These are phyloP conservation scores for Carcinoscorpius rotundicauda DNA, from an alignment of 1,140 invertebrate species.

Conservation along the genomic window DNA sequence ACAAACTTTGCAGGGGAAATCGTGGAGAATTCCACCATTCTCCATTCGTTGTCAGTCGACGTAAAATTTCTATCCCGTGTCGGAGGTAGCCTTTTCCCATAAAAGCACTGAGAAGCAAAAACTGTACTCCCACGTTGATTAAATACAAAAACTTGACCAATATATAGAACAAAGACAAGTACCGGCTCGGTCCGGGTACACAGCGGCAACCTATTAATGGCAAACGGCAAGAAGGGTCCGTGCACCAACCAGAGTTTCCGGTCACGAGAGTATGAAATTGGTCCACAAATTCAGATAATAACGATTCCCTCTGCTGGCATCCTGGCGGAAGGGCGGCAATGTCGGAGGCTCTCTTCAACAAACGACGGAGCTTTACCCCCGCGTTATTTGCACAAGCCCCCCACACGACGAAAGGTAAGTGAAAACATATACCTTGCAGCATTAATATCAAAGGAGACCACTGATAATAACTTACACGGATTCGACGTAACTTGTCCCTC, in stretches of 20 bases:
- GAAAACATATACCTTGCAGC: constrained; percentile 42
- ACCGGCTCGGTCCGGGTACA: constrained; percentile 31
- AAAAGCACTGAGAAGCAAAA: constrained; percentile 35
- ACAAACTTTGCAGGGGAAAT: constrained; percentile 34
- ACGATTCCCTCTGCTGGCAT: constrained; percentile 33
- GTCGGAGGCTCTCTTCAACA: constrained; percentile 32
- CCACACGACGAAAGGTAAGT: constrained; percentile 43
- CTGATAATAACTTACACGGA: constrained; percentile 41
- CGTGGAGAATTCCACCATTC: constrained; percentile 34
- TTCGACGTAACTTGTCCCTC: constrained; percentile 26
- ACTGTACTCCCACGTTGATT: constrained; percentile 36
- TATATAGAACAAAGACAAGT: constrained; percentile 36
- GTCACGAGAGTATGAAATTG: constrained; percentile 33
- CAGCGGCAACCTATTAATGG: constrained; percentile 25
- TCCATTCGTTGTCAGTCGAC: constrained; percentile 25
- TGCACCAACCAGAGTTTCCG: constrained; percentile 28
- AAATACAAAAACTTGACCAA: constrained; percentile 36
- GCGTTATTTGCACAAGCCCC: constrained; percentile 32
- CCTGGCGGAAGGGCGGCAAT: constrained; percentile 33
- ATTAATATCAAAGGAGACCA: constrained; percentile 44
- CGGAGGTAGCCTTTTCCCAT: constrained; percentile 31
- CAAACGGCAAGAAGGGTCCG: constrained; percentile 29
- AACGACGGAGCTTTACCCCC: constrained; percentile 31
- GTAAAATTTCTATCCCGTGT: constrained; percentile 31
- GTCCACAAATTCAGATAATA: constrained; percentile 33